Evolutionary conservation across 2,888 invertebrate species (phyloP).

Genomic region (Anoncus sp.): DNA sequence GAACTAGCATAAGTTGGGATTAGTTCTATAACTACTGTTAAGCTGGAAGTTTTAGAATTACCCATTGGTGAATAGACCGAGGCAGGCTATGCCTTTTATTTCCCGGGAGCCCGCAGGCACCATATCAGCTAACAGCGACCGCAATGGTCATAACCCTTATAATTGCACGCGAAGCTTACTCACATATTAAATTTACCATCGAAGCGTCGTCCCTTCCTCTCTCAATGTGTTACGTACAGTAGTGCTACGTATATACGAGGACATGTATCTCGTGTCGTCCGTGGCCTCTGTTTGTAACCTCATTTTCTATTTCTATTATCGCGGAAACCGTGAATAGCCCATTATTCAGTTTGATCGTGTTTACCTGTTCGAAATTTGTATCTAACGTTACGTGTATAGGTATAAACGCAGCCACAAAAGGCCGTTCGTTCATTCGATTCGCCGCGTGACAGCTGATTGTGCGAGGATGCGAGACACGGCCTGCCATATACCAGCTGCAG

Average conservation of each 20-base stretch:
- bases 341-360: conserved; percentile 40
- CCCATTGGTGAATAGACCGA: too few species aligned
- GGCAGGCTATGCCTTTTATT: too few species aligned
- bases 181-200: background rate
- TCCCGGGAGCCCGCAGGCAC: too few species aligned
- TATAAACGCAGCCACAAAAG: conserved; percentile 16
- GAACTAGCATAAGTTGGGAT: too few species aligned
- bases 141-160: background rate
- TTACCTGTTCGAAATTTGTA: conserved; percentile 32
- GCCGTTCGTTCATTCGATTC: conserved; percentile 54
- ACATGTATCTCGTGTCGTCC: background rate
- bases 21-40: too few species aligned
- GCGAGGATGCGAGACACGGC: conserved; percentile 30
- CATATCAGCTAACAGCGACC: too few species aligned
- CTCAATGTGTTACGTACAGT: too few species aligned
- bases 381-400: conserved; percentile 2
- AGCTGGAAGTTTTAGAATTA: too few species aligned
- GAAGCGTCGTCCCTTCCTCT: too few species aligned
- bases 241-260: too few species aligned
- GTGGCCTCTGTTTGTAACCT: background rate
- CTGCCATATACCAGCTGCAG: conserved; percentile 1
- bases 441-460: conserved; percentile 53
- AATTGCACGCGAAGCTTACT: background rate
- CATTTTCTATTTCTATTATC: conserved; percentile 16
- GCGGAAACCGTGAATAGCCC: conserved; percentile 1